Conservation (phyloP, 2,113 vertebrate species). For the Sinocyclocheilus grahami region DNA sequence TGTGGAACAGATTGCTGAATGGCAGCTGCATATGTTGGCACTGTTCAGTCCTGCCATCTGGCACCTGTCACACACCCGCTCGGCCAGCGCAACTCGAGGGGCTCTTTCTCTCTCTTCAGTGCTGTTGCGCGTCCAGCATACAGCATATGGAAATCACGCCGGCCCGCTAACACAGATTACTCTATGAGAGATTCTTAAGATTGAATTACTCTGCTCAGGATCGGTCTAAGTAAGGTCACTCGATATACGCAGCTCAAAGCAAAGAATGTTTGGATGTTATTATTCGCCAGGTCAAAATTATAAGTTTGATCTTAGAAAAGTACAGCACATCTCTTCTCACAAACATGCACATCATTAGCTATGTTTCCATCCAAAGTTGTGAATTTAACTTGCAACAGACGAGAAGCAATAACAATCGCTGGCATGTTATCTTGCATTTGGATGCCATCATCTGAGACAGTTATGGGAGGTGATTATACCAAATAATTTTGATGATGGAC, state of each 20-base stretch:
- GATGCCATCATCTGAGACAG: too few relatives aligned
- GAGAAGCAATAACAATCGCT: too few relatives aligned
- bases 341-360: not conserved
- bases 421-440: too few relatives aligned
- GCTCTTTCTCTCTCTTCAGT: not conserved
- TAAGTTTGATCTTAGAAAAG: not conserved
- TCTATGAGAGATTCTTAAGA: not conserved
- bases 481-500: too few relatives aligned
- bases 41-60: conserved; percentile 21
- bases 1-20: conserved; percentile 37
- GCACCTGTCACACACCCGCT: conserved; percentile 46
- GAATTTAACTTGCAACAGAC: too few relatives aligned
- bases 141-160: conserved; percentile 15
- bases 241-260: too few relatives aligned
- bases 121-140: not conserved
- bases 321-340: not conserved
- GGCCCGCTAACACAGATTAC: not conserved
- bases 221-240: not conserved
- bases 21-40: conserved; percentile 42
- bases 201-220: not conserved
- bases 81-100: conserved; percentile 12
- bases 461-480: too few relatives aligned
- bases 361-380: too few relatives aligned
- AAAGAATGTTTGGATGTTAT: not conserved
- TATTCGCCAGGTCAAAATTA: not conserved